Evolutionary conservation across 2,888 invertebrate genomes (phyloP), one percentile per base, ranked within the genome.

Genomic region (Tiphia femorata): DNA sequence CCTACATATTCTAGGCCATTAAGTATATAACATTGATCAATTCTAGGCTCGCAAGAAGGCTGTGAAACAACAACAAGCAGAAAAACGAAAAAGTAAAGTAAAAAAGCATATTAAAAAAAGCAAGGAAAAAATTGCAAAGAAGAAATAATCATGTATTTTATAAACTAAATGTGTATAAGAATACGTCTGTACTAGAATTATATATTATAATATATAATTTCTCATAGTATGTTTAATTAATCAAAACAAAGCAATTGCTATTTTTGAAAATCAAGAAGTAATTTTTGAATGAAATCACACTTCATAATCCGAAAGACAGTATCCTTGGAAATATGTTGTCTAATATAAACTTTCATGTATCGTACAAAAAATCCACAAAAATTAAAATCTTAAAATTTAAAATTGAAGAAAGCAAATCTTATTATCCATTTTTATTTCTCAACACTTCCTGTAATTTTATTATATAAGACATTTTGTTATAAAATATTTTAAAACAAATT

Each of bases 21-120:
- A 19, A 51, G 21, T 53, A 17, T 23, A 30, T 37, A 10, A 16
- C 41, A 35, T 29, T 25, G 8, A 40, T 48, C 12, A 10, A 8
- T 27, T 58, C 61, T 20, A 87, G 86, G 89, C 90, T 3, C 88
- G 98, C 23, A 98, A 98, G 77, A 92, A 95, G 74, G 91, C 91
- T 0, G 87, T 97, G 0, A 97, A 96, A 84, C 93, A 94, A 47
- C 92, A 91, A 47, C 90, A 95, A 77, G 92, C 96, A 0, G 96
- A 97, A 68, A 95, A 92, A 76, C 87, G 97, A 43, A 94, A 95
- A 86, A 87, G 86, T 0, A 98, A 98, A 87, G 88, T 93, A 0
- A 96, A 96, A 73, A 98, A 98, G 82, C 95, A 97, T 82, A 84
- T 97, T 0, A 98, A 98, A 79, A 98, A 97, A 77, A 87, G 93